Evolutionary conservation across 2,888 invertebrate genomes (phyloP).

Genomic region (Tipula unca): DNA sequence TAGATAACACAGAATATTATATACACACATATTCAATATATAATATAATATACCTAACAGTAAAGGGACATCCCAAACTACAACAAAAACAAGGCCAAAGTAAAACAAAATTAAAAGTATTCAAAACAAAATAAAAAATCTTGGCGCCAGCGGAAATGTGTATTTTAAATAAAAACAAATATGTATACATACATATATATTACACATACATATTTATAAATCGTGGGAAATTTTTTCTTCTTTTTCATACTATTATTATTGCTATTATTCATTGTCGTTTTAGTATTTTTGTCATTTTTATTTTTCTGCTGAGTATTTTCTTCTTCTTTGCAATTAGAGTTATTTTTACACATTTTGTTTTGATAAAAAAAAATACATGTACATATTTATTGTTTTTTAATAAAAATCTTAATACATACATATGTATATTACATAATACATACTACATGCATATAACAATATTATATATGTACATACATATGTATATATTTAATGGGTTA

Average conservation of each 20-base stretch:
- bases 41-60: background rate
- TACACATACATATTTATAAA: background rate
- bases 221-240: background rate
- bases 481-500: background rate
- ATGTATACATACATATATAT: background rate
- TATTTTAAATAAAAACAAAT: background rate
- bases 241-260: background rate
- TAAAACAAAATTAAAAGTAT: background rate
- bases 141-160: slow-evolving; percentile 4
- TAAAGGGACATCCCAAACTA: background rate
- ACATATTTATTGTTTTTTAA: background rate
- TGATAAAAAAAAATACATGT: background rate
- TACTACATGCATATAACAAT: no score
- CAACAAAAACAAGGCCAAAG: background rate
- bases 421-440: no score
- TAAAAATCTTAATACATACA: background rate
- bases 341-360: background rate
- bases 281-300: background rate
- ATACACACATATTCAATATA: background rate
- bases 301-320: background rate
- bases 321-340: background rate
- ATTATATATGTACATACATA: background rate
- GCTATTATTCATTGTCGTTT: background rate
- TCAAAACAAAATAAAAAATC: slow-evolving; percentile 8
- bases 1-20: background rate